Conservation (phyloP, 2,797 vertebrate genomes). For the Amphiprion clarkii region DNA sequence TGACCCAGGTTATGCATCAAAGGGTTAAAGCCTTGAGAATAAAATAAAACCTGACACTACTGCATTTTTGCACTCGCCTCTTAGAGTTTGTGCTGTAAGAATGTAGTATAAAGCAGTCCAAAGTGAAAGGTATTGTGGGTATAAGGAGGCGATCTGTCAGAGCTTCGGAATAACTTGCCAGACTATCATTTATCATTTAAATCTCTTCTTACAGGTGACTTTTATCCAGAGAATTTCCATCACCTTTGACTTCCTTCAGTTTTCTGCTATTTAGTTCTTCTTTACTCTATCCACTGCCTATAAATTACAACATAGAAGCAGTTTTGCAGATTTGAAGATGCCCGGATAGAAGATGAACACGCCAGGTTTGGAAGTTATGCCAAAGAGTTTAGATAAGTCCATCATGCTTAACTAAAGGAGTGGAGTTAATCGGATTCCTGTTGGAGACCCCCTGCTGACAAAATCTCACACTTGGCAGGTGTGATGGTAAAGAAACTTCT, state of each 20-base stretch:
- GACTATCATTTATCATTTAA: constrained; percentile 25
- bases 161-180: background rate
- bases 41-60: constrained; percentile 3
- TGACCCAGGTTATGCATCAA: no score
- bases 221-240: constrained; percentile 20
- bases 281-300: background rate
- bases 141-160: constrained; percentile 4
- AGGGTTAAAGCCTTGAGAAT: background rate
- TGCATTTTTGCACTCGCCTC: background rate
- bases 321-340: background rate
- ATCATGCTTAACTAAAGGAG: constrained; percentile 62
- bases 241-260: background rate
- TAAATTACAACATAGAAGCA: background rate
- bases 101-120: background rate
- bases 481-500: constrained; percentile 36
- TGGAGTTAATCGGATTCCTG: constrained; percentile 61
- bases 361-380: constrained; percentile 15
- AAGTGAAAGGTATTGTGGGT: constrained; percentile 14
- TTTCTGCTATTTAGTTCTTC: constrained; percentile 1
- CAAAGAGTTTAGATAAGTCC: constrained; percentile 49
- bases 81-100: background rate
- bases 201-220: constrained; percentile 32
- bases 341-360: constrained; percentile 19
- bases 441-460: constrained; percentile 65
- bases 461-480: constrained; percentile 47